Percentiles rank a stretch among this genome's conserved stretches.
Conservation (phyloP, 2,888 invertebrate species). For the Drosophila lutescens region DNA sequence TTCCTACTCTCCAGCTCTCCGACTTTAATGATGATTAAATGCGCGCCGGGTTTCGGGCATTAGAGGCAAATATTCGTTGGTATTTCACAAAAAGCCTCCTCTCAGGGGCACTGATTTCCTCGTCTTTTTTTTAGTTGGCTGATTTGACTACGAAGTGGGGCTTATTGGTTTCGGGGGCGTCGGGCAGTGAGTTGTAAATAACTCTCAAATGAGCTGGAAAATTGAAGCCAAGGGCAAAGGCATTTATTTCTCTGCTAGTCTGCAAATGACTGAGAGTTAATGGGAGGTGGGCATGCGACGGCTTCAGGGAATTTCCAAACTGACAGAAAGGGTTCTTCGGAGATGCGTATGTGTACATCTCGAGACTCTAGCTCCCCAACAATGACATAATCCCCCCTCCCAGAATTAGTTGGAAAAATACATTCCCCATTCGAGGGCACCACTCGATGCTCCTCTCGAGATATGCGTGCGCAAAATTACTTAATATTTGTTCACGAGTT, state of each 20-base stretch:
- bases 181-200: slow-evolving; percentile 38
- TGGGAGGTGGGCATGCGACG: slow-evolving; percentile 37
- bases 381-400: slow-evolving; percentile 40
- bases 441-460: slow-evolving; percentile 36
- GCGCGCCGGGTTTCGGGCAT: slow-evolving; percentile 45
- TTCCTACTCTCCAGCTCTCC: not conserved
- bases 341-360: not conserved
- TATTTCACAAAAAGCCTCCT: slow-evolving; percentile 39
- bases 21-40: slow-evolving; percentile 78
- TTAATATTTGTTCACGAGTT: slow-evolving; percentile 45
- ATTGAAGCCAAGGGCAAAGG: slow-evolving; percentile 56
- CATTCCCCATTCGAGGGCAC: slow-evolving; percentile 8
- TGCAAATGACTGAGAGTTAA: slow-evolving; percentile 35
- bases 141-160: slow-evolving; percentile 49
- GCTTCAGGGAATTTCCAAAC: slow-evolving; percentile 29
- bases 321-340: slow-evolving; percentile 23
- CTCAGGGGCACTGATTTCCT: slow-evolving; percentile 55
- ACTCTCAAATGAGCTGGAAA: slow-evolving; percentile 72
- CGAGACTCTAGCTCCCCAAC: slow-evolving; percentile 1
- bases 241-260: slow-evolving; percentile 51
- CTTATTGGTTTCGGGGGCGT: slow-evolving; percentile 28
- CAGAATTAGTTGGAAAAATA: slow-evolving; percentile 41
- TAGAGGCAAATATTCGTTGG: slow-evolving; percentile 17
- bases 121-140: slow-evolving; percentile 39
- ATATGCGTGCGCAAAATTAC: slow-evolving; percentile 44